These are phyloP conservation scores for Colostygia pectinataria DNA, from an alignment of 2,888 invertebrate genomes.

Conservation along the genomic window DNA sequence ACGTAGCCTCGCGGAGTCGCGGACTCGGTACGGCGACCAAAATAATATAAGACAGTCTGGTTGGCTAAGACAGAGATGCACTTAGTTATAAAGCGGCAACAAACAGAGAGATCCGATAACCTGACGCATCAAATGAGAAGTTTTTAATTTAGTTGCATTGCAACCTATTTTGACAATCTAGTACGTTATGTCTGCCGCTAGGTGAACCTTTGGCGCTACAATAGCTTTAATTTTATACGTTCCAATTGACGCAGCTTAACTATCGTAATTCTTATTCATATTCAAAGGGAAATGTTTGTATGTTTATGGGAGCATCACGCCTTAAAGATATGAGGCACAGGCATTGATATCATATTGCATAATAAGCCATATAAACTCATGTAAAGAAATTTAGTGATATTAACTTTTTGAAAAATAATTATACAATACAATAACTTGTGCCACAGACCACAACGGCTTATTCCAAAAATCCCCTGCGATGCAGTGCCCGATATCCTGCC, in stretches of 20 bases:
- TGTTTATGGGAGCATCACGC: no score
- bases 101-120: conserved; percentile 54
- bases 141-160: conserved; percentile 50
- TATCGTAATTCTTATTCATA: no score
- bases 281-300: no score
- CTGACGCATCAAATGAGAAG: conserved; percentile 34
- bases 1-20: conserved; percentile 78
- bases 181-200: conserved; percentile 71
- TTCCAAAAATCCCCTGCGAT: no score
- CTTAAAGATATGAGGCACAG: no score
- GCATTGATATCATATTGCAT: no score
- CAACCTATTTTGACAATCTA: conserved; percentile 81
- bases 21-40: conserved; percentile 39
- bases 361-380: no score
- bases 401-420: no score
- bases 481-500: no score
- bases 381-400: no score
- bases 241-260: conserved; percentile 42
- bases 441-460: no score
- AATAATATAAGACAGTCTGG: conserved; percentile 48
- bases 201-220: conserved; percentile 57
- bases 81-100: conserved; percentile 10
- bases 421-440: no score
- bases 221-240: conserved; percentile 39
- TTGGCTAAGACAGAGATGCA: conserved; percentile 37